Evolutionary conservation across 2,113 vertebrate genomes (phyloP).

Genomic region (Oplegnathus fasciatus): DNA sequence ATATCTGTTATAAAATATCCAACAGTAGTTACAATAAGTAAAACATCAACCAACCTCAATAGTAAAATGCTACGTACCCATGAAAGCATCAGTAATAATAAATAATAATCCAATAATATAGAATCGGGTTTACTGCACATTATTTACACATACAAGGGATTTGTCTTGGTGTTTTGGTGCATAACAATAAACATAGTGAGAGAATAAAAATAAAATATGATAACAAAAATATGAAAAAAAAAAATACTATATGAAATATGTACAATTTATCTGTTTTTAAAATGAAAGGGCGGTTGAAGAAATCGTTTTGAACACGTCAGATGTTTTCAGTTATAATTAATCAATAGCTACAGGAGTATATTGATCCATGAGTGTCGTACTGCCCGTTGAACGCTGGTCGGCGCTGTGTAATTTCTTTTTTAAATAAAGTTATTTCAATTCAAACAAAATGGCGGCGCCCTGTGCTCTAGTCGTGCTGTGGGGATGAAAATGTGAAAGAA

Average conservation of each 20-base stretch:
- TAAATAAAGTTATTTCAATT: constrained; percentile 69
- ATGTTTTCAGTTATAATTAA: neutral
- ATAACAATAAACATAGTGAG: too few species aligned
- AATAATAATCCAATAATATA: neutral
- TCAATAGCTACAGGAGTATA: too few species aligned
- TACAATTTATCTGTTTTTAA: too few species aligned
- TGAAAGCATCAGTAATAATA: neutral
- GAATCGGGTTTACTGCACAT: too few species aligned
- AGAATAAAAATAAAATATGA: too few species aligned
- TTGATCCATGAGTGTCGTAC: neutral
- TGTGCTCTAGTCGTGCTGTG: neutral
- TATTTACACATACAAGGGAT: too few species aligned
- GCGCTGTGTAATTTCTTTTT: constrained; percentile 9
- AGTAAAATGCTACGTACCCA: neutral
- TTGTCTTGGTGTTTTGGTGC: too few species aligned
- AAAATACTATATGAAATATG: too few species aligned
- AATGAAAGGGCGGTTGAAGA: too few species aligned
- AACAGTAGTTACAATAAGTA: neutral
- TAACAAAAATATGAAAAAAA: too few species aligned
- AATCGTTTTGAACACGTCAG: neutral
- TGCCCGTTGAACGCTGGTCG: neutral
- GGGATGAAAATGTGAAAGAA: neutral
- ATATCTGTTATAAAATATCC: neutral
- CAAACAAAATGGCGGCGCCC: constrained; percentile 80
- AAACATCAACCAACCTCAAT: neutral